Conservation (phyloP, 2,797 vertebrate genomes). For the Craterocephalus amniculus region DNA sequence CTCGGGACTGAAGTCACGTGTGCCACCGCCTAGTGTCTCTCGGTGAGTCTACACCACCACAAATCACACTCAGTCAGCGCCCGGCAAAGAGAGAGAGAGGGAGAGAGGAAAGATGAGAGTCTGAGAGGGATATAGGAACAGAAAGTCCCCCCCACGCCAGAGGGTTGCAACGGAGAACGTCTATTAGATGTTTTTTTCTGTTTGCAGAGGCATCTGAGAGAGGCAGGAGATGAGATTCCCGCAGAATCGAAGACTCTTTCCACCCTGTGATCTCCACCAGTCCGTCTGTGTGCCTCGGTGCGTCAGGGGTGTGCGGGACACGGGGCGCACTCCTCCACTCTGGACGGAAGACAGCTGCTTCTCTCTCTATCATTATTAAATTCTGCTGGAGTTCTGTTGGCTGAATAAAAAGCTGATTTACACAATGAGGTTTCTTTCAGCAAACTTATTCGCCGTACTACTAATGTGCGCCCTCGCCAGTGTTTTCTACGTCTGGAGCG, state of each 20-base stretch:
- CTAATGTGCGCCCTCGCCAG: conserved; percentile 78
- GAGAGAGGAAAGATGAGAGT: conserved; percentile 39
- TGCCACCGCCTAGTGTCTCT: conserved; percentile 70
- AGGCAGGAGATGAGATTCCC: conserved; percentile 65
- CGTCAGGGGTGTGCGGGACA: conserved; percentile 41
- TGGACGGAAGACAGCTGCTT: conserved; percentile 10
- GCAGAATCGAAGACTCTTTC: conserved; percentile 37
- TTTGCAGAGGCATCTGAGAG: conserved; percentile 21
- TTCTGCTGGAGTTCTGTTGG: conserved; percentile 16
- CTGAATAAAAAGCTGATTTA: conserved; percentile 11
- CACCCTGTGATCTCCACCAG: conserved; percentile 52
- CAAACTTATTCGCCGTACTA: conserved; percentile 81
- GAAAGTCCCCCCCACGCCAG: conserved; percentile 24
- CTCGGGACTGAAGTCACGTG: conserved; percentile 80
- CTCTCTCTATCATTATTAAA: background rate
- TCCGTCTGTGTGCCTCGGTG: conserved; percentile 51
- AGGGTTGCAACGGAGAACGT: conserved; percentile 15
- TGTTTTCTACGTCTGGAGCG: conserved; percentile 82
- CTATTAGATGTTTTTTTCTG: conserved; percentile 12
- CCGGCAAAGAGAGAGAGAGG: conserved; percentile 44
- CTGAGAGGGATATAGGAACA: conserved; percentile 31
- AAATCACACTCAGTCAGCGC: conserved; percentile 77
- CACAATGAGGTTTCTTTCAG: conserved; percentile 76
- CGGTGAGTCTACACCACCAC: conserved; percentile 61
- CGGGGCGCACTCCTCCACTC: conserved; percentile 34